Evolutionary conservation across 2,113 vertebrate genomes (phyloP), one percentile per base, ranked within the genome.

Genomic region (Psephotus haematonotus): DNA sequence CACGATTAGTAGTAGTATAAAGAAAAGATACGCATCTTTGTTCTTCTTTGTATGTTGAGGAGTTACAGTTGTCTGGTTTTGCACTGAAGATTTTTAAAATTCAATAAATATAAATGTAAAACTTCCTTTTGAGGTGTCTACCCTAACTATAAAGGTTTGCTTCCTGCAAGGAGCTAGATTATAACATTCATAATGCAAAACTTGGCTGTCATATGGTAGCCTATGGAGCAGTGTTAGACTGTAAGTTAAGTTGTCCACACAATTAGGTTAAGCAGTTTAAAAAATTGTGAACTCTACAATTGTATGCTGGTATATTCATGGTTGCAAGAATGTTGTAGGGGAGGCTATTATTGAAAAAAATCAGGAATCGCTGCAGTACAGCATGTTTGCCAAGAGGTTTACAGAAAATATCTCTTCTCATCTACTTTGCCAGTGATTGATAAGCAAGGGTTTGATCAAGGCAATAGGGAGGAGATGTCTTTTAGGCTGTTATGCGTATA

Each of bases 31-130:
- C 1, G 1, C 7, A 22, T 71, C 10, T 82, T 64, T 55, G 8
- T 52, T 82, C 6, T 37, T 1, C 0, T 24, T 9, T 27, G 3
- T 63, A 11, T 20, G 6, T n/a, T 68, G 31, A 24, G 24, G 35
- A 90, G 60, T 14, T 82, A 28, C 8, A 70, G 13, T 49, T 82
- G 14, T n/a, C 50, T 60, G 10, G 1, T 63, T 71, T 76, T 71
- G 8, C 57, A 43, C 11, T 37, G 44, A 79, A 60, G 13, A n/a
- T 27, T 75, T 86, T 33, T 7, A 79, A 41, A 83, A 46, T 55
- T 70, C 24, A 29, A 13, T 60, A 82, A 31, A 8, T 10, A 8
- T 10, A 78, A 60, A 69, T 22, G 5, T 29, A 65, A 49, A 90
- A 71, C 7, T 70, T 92, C 6, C 7, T 67, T 50, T 83, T 86